phyloP scores from a whole-genome alignment of 2,888 invertebrate species.

The Phengaris arion region DNA sequence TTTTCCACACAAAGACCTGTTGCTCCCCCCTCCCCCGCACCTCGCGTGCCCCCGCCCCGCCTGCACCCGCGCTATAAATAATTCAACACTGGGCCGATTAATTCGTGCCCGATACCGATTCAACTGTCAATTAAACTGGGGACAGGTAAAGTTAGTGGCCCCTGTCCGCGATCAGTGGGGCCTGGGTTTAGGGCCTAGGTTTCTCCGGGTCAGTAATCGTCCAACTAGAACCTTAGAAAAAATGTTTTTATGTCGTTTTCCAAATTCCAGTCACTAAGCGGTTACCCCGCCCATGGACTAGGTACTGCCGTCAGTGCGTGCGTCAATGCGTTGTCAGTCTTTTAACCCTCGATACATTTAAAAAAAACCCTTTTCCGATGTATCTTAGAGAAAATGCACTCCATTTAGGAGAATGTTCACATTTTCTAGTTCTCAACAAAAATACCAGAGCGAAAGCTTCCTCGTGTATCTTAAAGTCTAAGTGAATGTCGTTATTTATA shows the following conservation, averaged over 20 bases:
- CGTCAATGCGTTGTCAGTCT: too few relatives aligned
- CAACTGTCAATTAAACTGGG: constrained; percentile 72
- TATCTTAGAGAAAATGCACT: background rate
- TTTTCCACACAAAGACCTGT: constrained; percentile 55
- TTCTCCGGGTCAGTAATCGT: too few relatives aligned
- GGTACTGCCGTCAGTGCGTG: too few relatives aligned
- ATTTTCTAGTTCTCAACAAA: background rate
- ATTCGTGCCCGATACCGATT: constrained; percentile 71
- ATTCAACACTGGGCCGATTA: constrained; percentile 70
- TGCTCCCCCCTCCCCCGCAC: constrained; percentile 46
- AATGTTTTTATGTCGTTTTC: too few relatives aligned
- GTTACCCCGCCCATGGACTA: too few relatives aligned
- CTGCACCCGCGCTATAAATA: constrained; percentile 65
- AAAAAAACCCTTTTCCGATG: background rate
- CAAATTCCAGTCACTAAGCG: too few relatives aligned
- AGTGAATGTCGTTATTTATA: constrained; percentile 4
- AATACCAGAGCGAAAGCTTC: background rate
- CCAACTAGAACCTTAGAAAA: too few relatives aligned
- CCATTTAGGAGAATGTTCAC: background rate
- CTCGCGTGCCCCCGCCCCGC: constrained; percentile 49
- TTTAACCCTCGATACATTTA: background rate
- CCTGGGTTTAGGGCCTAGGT: background rate
- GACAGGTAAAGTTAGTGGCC: constrained; percentile 41
- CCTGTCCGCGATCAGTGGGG: constrained; percentile 28
- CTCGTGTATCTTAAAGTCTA: background rate